A percentile compares a stretch with the other conserved stretches of the same genome.
Evolutionary conservation across 2,113 vertebrate genomes (phyloP).

Genomic region (Stercorarius parasiticus): DNA sequence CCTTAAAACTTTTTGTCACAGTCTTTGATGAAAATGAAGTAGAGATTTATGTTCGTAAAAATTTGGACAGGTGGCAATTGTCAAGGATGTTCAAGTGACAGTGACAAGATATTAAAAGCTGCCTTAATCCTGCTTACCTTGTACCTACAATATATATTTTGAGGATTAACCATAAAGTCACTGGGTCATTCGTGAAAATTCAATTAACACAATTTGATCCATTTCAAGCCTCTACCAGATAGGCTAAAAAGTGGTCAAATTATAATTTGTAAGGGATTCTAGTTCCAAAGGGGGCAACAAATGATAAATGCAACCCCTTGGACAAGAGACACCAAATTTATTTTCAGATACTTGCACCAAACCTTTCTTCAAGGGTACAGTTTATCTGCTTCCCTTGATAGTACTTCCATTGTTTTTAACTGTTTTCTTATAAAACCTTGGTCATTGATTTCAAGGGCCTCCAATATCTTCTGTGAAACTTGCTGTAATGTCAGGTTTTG

Average conservation of each 20-base stretch:
- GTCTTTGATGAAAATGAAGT: background rate
- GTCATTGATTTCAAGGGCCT: background rate
- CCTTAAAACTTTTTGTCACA: slow-evolving; percentile 27
- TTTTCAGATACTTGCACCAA: background rate
- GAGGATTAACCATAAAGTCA: background rate
- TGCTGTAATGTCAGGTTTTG: background rate
- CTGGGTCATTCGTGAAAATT: background rate
- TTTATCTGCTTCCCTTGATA: background rate
- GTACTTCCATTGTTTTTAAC: background rate
- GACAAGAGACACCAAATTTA: background rate
- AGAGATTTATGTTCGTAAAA: background rate
- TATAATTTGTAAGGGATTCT: background rate
- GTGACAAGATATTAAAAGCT: background rate
- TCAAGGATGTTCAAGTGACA: background rate
- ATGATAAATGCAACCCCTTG: background rate
- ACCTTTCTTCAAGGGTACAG: background rate
- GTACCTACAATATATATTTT: background rate
- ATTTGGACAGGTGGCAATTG: background rate
- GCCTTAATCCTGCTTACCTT: background rate
- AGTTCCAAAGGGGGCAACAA: background rate
- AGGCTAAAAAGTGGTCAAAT: background rate
- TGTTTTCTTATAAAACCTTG: background rate
- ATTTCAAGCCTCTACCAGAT: background rate
- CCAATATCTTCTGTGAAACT: background rate
- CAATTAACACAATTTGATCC: background rate